Evolutionary conservation across 1,140 invertebrate species (phyloP).

Genomic region (Aphis gossypii): DNA sequence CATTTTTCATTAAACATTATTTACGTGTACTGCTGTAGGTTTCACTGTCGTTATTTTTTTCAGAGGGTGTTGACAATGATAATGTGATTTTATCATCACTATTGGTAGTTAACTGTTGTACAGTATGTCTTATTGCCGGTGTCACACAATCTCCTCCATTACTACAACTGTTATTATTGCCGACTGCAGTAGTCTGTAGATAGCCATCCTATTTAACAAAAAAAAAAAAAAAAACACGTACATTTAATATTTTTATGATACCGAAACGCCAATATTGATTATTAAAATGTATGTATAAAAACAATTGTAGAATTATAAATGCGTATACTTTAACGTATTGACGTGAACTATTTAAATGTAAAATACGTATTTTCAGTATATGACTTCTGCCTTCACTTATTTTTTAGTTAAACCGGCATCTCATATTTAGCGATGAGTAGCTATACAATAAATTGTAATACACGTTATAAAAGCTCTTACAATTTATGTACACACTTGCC

Average conservation of each 20-base stretch:
- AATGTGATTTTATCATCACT: constrained; percentile 9
- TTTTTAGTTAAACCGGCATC: neutral
- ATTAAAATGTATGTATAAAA: too few relatives aligned
- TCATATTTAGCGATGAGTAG: neutral
- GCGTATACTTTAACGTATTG: neutral
- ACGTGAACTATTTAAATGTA: neutral
- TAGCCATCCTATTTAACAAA: neutral
- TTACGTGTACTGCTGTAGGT: constrained; percentile 7
- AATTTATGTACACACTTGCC: neutral
- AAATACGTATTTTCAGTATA: neutral
- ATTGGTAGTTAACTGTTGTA: neutral
- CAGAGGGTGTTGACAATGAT: neutral
- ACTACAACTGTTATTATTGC: neutral
- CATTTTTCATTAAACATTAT: neutral
- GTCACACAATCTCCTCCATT: constrained; percentile 15
- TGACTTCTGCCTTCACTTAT: neutral
- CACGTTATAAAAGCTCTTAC: neutral
- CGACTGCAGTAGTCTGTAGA: neutral
- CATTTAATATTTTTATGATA: neutral
- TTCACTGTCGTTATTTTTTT: neutral
- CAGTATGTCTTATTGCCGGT: constrained; percentile 5
- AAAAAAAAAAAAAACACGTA: neutral
- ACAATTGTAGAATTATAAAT: too few relatives aligned
- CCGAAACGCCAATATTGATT: neutral
- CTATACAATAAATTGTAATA: constrained; percentile 4